Evolutionary conservation across 2,888 invertebrate species (phyloP).

Genomic region (Ceraclea dissimilis): DNA sequence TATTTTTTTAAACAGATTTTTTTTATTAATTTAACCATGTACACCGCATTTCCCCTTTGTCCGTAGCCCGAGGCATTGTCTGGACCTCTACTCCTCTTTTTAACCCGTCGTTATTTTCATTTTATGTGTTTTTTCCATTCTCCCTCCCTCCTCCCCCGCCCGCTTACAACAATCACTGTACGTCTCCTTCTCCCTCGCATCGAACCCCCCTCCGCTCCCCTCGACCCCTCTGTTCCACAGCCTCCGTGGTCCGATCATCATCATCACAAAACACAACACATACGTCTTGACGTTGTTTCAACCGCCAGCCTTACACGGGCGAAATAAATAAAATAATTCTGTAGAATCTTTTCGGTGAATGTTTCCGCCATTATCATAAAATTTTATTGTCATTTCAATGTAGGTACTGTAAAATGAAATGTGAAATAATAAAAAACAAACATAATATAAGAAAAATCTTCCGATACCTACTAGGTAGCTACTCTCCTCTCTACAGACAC

Average conservation of each 20-base stretch:
- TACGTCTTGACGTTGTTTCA: slow-evolving; percentile 11
- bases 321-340: too few species aligned
- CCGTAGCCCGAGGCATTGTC: slow-evolving; percentile 21
- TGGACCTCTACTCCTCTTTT: slow-evolving; percentile 24
- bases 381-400: too few species aligned
- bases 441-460: too few species aligned
- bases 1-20: too few species aligned
- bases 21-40: too few species aligned
- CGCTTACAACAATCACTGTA: slow-evolving; percentile 1
- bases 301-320: neutral
- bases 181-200: slow-evolving; percentile 17
- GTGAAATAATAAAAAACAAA: too few species aligned
- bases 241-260: slow-evolving; percentile 15
- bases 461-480: too few species aligned
- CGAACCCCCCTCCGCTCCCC: slow-evolving; percentile 15
- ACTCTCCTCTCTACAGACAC: too few species aligned
- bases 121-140: slow-evolving; percentile 18
- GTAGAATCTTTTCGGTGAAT: too few species aligned
- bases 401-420: too few species aligned
- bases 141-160: slow-evolving; percentile 13
- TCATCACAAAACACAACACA: too few species aligned
- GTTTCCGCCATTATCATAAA: too few species aligned
- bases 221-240: slow-evolving; percentile 5
- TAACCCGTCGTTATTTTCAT: slow-evolving; percentile 23
- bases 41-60: neutral